Evolutionary conservation across 2,113 vertebrate species (phyloP).

Genomic region (Dipodomys ordii): DNA sequence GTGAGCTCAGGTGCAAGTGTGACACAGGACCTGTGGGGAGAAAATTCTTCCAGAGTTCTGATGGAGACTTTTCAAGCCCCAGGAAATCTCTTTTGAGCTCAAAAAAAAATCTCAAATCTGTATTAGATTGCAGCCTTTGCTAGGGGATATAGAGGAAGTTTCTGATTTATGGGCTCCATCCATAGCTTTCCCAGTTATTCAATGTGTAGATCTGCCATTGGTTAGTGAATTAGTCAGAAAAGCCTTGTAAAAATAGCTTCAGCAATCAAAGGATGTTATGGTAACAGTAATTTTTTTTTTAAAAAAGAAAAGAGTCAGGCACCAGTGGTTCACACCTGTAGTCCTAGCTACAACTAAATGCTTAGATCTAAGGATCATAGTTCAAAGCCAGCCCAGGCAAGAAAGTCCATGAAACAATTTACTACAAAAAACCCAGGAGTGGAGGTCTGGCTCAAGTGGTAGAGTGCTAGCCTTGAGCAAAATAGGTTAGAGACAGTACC

Average conservation of each 20-base stretch:
- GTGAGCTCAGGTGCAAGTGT: background rate
- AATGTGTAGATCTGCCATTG: conserved; percentile 62
- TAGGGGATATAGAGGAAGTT: conserved; percentile 61
- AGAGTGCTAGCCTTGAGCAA: too few relatives aligned
- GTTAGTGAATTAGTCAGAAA: conserved; percentile 59
- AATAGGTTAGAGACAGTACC: too few relatives aligned
- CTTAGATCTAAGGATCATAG: too few relatives aligned
- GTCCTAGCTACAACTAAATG: too few relatives aligned
- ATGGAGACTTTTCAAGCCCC: conserved; percentile 7
- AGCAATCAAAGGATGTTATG: background rate
- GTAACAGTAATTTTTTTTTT: background rate
- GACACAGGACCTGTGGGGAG: background rate
- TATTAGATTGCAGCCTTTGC: conserved; percentile 59
- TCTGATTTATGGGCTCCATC: conserved; percentile 70
- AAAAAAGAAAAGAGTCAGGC: background rate
- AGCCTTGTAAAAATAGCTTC: conserved; percentile 55
- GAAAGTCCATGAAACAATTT: too few relatives aligned
- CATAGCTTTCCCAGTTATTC: conserved; percentile 60
- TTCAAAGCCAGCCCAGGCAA: too few relatives aligned
- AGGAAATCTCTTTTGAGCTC: conserved; percentile 48
- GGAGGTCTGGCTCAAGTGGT: too few relatives aligned
- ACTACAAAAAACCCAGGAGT: too few relatives aligned
- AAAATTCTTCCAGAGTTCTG: background rate
- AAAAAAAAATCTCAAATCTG: conserved; percentile 32
- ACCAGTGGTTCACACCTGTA: too few relatives aligned